Base-by-base conservation (phyloP, 2,113 vertebrate species). In the Alligator mississippiensis region DNA sequence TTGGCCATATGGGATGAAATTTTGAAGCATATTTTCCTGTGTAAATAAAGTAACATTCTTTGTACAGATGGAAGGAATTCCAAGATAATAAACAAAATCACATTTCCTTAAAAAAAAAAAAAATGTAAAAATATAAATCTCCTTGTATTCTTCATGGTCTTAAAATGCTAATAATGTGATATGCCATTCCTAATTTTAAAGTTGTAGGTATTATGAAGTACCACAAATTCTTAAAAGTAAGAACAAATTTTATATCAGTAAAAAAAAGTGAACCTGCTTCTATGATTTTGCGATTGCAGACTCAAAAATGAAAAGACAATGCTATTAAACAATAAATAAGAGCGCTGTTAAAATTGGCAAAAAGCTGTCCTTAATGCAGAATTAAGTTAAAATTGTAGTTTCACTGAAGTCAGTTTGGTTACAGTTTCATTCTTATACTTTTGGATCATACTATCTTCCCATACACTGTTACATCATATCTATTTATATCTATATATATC, bases 341-440 rank as follows among this genome's bases (percentile, higher is more conserved):
- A 76, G 75, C 2, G 21, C 2, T 74, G 12, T 60, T 18, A 17
- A 70, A 70, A 82, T 79, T 75, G 34, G 12, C 3, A 57, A 72
- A 22, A 3, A n/a, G 11, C 11, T 85, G 5, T 59, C 77, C 75
- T 80, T 74, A 83, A 63, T 3, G 68, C 2, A 80, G 28, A 38
- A 0, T 25, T 38, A 61, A 59, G n/a, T 1, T 82, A 83, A 47
- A 62, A 30, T 1, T 0, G 72, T 3, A 0, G 9, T 4, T 89
- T 14, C 27, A 30, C 24, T 76, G 10, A 55, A 57, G 93, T 59
- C 4, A 5, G 11, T 47, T 47, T 16, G 30, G 85, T 27, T 4
- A n/a, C 55, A 14, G 30, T 78, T 83, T 77, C 9, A 27, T 4
- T 82, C 22, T 54, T 0, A 0, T 3, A 38, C 22, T 1, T 68